Conservation (phyloP, 2,797 vertebrate species). For the Lagocephalus sceleratus region DNA sequence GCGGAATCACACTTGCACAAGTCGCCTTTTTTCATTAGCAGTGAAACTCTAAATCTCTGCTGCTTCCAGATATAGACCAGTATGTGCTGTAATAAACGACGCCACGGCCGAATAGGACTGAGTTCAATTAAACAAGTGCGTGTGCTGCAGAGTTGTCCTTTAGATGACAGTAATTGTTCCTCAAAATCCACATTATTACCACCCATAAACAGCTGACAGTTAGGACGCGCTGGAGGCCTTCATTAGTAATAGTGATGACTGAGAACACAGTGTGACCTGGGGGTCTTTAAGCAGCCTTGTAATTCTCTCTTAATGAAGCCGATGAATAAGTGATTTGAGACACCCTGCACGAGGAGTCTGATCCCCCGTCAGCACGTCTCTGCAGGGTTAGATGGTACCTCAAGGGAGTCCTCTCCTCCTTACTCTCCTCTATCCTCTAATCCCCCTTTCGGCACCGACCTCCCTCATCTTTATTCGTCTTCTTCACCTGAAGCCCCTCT, state of each 20-base stretch:
- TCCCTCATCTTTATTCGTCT: slow-evolving; percentile 20
- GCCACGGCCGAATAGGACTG: not conserved
- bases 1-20: slow-evolving; percentile 20
- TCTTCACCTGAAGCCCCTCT: slow-evolving; percentile 18
- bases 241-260: slow-evolving; percentile 48
- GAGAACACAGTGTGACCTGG: slow-evolving; percentile 59
- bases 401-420: slow-evolving; percentile 33
- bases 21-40: slow-evolving; percentile 30
- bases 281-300: slow-evolving; percentile 64
- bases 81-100: too few species aligned
- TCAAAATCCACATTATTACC: slow-evolving; percentile 41
- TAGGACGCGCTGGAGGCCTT: slow-evolving; percentile 48
- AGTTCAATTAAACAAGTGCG: slow-evolving; percentile 3
- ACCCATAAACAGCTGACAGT: slow-evolving; percentile 45
- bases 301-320: slow-evolving; percentile 70
- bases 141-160: slow-evolving; percentile 19
- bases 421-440: slow-evolving; percentile 35
- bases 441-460: slow-evolving; percentile 3
- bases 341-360: slow-evolving; percentile 51
- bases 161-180: slow-evolving; percentile 34
- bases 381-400: slow-evolving; percentile 37
- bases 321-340: slow-evolving; percentile 73
- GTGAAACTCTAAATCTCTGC: slow-evolving; percentile 5
- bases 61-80: not conserved
- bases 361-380: slow-evolving; percentile 55